Base-by-base conservation (phyloP, 2,888 invertebrate genomes). In the Torymus auratus region DNA sequence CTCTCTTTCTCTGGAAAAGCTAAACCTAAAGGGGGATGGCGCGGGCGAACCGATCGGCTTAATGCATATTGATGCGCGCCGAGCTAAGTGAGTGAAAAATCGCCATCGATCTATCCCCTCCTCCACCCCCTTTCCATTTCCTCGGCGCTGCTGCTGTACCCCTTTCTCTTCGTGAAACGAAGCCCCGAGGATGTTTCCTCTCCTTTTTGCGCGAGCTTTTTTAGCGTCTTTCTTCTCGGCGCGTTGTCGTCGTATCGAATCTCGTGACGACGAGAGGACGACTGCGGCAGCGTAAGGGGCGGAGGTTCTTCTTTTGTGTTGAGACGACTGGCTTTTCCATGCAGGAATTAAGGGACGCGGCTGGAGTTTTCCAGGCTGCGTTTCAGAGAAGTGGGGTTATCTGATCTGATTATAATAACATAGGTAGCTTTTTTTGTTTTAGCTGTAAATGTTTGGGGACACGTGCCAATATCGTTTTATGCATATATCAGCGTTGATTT, bases 41-140 rank as follows among this genome's bases (percentile, higher is more conserved):
- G 52, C 53, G 65, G 73, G 53, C 12, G 72, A 81, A 69, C 87
- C 89, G 90, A 90, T 89, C 88, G 88, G 88, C 90, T 90, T 90
- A 90, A 90, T 90, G 90, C 90, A 90, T 90, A 90, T 90, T 90
- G 90, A 90, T 90, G 90, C 86, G 88, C 88, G 85, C 88, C 85
- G 83, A 87, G 85, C 88, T 90, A 90, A 90, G 90, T 90, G 90
- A 90, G 90, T 90, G 90, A 90, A 90, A 90, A 90, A 90, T 90
- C 90, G 89, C 90, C 89, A 90, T 90, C 90, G 90, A 90, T 90
- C 89, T 88, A 85, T 80, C 76, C 83, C 81, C 74, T 81, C 78
- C 67, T 83, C 81, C 68, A 64, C 79, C 73, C 74, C 69, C 72
- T 76, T 70, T 69, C 68, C 78, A 81, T 60, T 55, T 64, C 72